Conservation (phyloP, 2,888 invertebrate genomes). For the Eristalis intricaria region DNA sequence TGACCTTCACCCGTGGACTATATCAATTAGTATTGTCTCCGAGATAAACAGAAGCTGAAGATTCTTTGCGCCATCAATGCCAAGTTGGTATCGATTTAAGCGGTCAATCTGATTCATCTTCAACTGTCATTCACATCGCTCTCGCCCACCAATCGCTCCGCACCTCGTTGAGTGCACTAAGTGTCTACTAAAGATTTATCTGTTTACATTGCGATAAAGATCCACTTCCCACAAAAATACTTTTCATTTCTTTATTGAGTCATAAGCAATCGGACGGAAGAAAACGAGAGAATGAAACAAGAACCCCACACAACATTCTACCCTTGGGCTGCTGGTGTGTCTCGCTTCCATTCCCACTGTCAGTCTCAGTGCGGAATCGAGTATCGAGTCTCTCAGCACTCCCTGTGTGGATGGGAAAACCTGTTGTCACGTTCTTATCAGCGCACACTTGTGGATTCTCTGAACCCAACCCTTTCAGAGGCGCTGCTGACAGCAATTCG, state of each 20-base stretch:
- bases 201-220: neutral
- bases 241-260: slow-evolving; percentile 13
- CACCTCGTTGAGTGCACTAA: neutral
- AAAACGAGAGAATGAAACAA: neutral
- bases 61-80: neutral
- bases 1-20: no score
- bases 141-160: neutral
- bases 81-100: neutral
- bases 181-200: neutral
- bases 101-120: neutral
- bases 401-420: slow-evolving; percentile 4
- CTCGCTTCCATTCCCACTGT: neutral
- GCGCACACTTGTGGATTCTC: slow-evolving; percentile 56
- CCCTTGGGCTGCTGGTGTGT: slow-evolving; percentile 4
- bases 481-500: neutral
- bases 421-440: slow-evolving; percentile 45
- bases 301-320: neutral
- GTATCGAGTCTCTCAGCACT: slow-evolving; percentile 35
- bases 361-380: slow-evolving; percentile 7
- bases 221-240: neutral
- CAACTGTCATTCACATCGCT: neutral
- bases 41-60: neutral
- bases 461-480: slow-evolving; percentile 23
- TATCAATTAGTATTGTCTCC: no score
- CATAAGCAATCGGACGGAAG: slow-evolving; percentile 5